phyloP scores from a whole-genome alignment of 1,140 invertebrate species.

The Heliothis virescens region DNA sequence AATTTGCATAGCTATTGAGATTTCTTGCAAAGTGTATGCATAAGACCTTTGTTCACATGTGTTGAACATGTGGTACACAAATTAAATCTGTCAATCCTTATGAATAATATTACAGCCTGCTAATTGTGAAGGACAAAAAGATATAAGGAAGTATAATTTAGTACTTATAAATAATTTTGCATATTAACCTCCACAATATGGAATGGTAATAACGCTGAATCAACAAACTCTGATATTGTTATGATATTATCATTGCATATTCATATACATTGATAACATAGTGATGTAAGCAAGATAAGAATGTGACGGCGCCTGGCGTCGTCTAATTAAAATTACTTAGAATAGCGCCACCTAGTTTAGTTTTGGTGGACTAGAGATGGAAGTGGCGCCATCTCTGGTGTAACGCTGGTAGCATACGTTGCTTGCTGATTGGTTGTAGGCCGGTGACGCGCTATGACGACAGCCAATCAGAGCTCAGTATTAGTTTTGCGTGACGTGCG shows the following conservation, averaged over 20 bases:
- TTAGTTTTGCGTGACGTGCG: no score
- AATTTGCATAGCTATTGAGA: no score
- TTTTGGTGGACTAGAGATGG: no score
- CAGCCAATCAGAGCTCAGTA: no score
- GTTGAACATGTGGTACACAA: neutral
- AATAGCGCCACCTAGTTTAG: no score
- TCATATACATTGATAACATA: neutral
- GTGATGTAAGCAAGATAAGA: conserved; percentile 7
- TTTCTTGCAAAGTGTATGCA: no score
- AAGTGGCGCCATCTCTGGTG: no score
- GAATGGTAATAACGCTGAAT: conserved; percentile 29
- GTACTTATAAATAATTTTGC: conserved; percentile 29
- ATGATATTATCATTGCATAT: neutral
- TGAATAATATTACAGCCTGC: neutral
- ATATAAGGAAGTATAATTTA: conserved; percentile 26
- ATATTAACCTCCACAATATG: conserved; percentile 17
- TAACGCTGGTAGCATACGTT: no score
- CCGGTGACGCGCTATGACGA: no score
- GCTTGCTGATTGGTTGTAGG: no score
- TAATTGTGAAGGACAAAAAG: conserved; percentile 29
- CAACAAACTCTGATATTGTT: conserved; percentile 23
- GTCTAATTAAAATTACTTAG: no score
- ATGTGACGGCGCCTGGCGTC: no score
- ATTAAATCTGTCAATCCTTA: neutral
- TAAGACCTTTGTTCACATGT: neutral